Conservation (phyloP, 2,797 vertebrate species). For the Scyliorhinus canicula region DNA sequence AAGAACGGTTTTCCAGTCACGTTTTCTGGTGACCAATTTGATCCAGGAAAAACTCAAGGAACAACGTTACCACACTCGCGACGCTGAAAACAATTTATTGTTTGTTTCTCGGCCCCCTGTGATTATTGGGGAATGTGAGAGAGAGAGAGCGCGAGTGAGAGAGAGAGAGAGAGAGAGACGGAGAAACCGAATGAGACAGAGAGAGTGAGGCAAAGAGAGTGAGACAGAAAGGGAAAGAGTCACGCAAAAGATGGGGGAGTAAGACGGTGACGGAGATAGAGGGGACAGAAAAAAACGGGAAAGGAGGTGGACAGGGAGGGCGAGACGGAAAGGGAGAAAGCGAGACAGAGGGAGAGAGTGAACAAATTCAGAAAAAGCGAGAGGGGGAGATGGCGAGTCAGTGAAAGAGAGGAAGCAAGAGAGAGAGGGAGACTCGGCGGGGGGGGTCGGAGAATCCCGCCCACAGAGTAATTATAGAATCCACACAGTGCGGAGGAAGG, state of each 20-base stretch:
- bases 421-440: too few relatives aligned
- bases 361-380: too few relatives aligned
- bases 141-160: too few relatives aligned
- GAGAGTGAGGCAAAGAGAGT: neutral
- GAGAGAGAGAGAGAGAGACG: neutral
- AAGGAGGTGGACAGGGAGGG: neutral
- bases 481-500: too few relatives aligned
- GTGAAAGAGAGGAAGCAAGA: too few relatives aligned
- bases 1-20: neutral
- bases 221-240: neutral
- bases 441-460: too few relatives aligned
- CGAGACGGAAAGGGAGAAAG: neutral
- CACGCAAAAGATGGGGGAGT: neutral
- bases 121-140: neutral
- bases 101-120: neutral
- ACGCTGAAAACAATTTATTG: neutral
- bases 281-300: neutral
- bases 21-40: neutral
- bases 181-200: neutral
- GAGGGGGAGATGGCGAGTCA: too few relatives aligned
- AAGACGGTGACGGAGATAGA: neutral
- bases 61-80: neutral
- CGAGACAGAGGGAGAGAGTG: neutral
- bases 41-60: neutral
- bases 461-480: too few relatives aligned